Evolutionary conservation across 2,888 invertebrate genomes (phyloP).

Genomic region (Drosophila villosipedis): DNA sequence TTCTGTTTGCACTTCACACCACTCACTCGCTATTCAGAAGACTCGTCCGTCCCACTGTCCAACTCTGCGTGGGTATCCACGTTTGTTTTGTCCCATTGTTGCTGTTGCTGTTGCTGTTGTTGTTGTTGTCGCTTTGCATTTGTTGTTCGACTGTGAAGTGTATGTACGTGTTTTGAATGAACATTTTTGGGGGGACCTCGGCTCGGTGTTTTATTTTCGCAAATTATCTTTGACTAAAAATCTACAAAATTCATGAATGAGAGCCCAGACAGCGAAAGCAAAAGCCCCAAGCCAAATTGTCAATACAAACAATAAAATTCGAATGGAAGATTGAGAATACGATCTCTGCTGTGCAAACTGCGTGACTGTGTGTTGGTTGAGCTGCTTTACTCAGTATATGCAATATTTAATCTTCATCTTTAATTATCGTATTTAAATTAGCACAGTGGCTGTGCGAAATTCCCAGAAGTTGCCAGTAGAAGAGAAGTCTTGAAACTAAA

Average conservation of each 20-base stretch:
- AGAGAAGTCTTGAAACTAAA: neutral
- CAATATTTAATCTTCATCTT: constrained; percentile 9
- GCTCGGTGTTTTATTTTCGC: constrained; percentile 55
- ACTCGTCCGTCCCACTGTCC: constrained; percentile 17
- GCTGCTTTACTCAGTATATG: neutral
- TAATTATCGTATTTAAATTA: constrained; percentile 6
- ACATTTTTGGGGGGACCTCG: constrained; percentile 42
- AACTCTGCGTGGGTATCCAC: constrained; percentile 40
- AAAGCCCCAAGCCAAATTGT: constrained; percentile 49
- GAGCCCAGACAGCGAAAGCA: constrained; percentile 43
- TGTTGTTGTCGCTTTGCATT: constrained; percentile 59
- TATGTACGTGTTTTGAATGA: constrained; percentile 73
- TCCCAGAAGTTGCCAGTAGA: neutral
- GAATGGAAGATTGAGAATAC: constrained; percentile 21
- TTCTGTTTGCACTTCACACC: constrained; percentile 67
- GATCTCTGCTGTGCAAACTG: constrained; percentile 8
- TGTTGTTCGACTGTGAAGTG: constrained; percentile 54
- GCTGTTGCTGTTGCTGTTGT: constrained; percentile 5
- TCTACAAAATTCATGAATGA: constrained; percentile 76
- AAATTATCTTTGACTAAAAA: constrained; percentile 69
- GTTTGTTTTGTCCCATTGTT: constrained; percentile 45
- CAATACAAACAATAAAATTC: constrained; percentile 48
- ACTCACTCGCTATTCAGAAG: constrained; percentile 23
- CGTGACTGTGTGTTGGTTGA: neutral
- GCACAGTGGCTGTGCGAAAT: neutral